Conservation (phyloP, 2,797 vertebrate species). For the Pelochelys cantorii region DNA sequence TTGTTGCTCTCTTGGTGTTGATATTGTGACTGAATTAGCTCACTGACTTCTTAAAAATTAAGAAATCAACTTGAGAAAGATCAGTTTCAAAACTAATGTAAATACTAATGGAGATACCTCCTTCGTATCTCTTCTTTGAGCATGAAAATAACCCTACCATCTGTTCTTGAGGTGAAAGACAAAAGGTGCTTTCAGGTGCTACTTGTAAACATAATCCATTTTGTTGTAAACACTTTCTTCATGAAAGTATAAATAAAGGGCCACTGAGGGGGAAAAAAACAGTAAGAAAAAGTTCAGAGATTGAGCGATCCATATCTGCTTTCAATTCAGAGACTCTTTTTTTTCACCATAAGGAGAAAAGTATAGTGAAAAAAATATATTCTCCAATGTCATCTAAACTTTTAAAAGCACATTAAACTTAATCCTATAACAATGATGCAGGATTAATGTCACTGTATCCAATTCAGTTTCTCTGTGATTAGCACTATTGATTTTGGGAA, state of each 20-base stretch:
- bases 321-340: neutral
- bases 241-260: neutral
- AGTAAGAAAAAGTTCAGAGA: neutral
- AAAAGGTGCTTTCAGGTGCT: constrained; percentile 18
- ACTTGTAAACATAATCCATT: neutral
- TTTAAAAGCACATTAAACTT: constrained; percentile 9
- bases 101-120: constrained; percentile 30
- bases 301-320: neutral
- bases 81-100: constrained; percentile 60
- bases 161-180: neutral
- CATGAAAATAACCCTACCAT: neutral
- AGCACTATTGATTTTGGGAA: neutral
- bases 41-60: constrained; percentile 57
- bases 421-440: neutral
- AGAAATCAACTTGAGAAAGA: constrained; percentile 61
- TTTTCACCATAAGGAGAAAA: neutral
- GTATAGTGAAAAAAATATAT: neutral
- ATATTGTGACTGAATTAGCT: constrained; percentile 37
- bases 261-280: neutral
- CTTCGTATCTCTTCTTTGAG: constrained; percentile 45
- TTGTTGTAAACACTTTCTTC: constrained; percentile 1
- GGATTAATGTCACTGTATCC: neutral
- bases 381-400: neutral
- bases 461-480: neutral
- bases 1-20: neutral